Percentiles rank a stretch among this genome's conserved stretches.
Conservation (phyloP, 1,140 invertebrate species). For the Aphaenogaster ashmeadi region DNA sequence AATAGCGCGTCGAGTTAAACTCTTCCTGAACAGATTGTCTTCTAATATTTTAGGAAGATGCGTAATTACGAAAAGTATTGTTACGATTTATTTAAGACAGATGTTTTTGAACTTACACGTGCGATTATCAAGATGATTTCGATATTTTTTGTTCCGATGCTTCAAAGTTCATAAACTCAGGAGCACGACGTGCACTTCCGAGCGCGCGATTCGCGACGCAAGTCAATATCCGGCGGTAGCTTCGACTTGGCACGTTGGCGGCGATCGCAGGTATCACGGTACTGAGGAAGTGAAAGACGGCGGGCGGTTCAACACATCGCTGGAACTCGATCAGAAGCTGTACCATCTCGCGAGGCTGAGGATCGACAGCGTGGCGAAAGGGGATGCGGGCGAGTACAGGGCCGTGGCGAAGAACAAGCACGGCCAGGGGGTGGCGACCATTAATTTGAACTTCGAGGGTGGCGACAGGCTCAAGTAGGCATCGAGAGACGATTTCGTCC, state of each 20-base stretch:
- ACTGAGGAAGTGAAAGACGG: constrained; percentile 93
- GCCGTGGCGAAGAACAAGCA: constrained; percentile 96
- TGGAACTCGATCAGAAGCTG: constrained; percentile 95
- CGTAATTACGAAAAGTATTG: background rate
- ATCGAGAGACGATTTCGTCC: constrained; percentile 11
- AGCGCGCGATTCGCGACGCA: constrained; percentile 16
- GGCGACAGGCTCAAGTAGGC: constrained; percentile 95
- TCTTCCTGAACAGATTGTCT: background rate
- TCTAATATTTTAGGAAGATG: background rate
- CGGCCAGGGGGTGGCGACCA: constrained; percentile 97
- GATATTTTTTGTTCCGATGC: background rate
- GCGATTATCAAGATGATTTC: background rate
- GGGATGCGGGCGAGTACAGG: constrained; percentile 97
- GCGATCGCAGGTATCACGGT: constrained; percentile 92
- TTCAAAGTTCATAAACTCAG: background rate
- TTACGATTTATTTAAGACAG: no score
- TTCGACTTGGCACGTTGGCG: constrained; percentile 51
- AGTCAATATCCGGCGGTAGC: constrained; percentile 25
- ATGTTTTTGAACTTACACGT: background rate
- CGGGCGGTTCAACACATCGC: constrained; percentile 92
- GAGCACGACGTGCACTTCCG: constrained; percentile 35
- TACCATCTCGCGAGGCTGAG: constrained; percentile 96
- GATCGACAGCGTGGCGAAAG: constrained; percentile 93
- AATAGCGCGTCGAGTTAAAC: background rate
- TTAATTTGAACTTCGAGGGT: constrained; percentile 98